Conservation (phyloP, 2,113 vertebrate species). For the Toxotes jaculatrix region DNA sequence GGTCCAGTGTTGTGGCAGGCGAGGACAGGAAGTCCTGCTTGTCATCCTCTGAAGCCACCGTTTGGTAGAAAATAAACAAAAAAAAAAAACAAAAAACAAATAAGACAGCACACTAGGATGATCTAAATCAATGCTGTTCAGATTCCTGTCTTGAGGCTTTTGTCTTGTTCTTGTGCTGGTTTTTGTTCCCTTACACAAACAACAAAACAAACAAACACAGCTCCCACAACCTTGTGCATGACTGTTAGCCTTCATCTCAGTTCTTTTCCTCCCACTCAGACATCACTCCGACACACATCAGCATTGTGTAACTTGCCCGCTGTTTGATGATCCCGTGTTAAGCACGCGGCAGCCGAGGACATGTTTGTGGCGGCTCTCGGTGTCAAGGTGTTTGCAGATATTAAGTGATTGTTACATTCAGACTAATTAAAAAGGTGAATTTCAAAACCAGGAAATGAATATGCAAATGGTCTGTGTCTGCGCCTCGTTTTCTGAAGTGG, state of each 20-base stretch:
- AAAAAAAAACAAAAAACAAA: slow-evolving; percentile 11
- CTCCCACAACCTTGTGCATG: slow-evolving; percentile 65
- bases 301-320: slow-evolving; percentile 57
- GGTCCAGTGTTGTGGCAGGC: slow-evolving; percentile 42
- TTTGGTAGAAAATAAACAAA: slow-evolving; percentile 29
- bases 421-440: slow-evolving; percentile 85
- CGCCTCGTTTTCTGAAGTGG: slow-evolving; percentile 78
- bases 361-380: slow-evolving; percentile 52
- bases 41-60: slow-evolving; percentile 41
- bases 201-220: slow-evolving; percentile 66
- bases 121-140: slow-evolving; percentile 48
- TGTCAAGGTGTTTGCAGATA: slow-evolving; percentile 79
- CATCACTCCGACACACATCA: slow-evolving; percentile 67
- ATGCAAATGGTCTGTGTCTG: slow-evolving; percentile 83
- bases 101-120: slow-evolving; percentile 28
- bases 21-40: slow-evolving; percentile 22
- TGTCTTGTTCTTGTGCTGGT: slow-evolving; percentile 44
- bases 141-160: slow-evolving; percentile 48
- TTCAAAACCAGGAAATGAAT: slow-evolving; percentile 84
- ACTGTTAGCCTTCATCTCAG: slow-evolving; percentile 66
- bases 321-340: slow-evolving; percentile 68
- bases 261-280: slow-evolving; percentile 75
- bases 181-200: slow-evolving; percentile 41
- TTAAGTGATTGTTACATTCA: slow-evolving; percentile 75
- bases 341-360: slow-evolving; percentile 49